phyloP scores from a whole-genome alignment of 2,888 invertebrate species.

The Odontocerum albicorne region DNA sequence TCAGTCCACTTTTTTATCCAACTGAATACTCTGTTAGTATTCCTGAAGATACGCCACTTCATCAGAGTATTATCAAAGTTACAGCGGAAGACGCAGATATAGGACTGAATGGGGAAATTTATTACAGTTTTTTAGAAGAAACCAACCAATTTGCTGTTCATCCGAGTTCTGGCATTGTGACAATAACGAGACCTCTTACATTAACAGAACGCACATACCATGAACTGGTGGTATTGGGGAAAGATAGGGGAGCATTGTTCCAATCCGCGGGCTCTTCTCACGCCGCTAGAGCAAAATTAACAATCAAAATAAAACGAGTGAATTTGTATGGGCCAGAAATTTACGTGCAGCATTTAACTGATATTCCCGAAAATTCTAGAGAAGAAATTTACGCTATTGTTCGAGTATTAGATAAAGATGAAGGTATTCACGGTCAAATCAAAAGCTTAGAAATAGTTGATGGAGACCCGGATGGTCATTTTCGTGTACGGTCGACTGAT shows the following conservation, averaged over 20 bases:
- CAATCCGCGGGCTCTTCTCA: conserved; percentile 51
- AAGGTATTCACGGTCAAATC: conserved; percentile 83
- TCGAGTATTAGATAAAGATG: conserved; percentile 79
- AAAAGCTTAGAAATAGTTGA: conserved; percentile 81
- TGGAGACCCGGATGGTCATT: conserved; percentile 89
- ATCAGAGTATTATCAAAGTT: conserved; percentile 77
- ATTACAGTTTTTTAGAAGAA: conserved; percentile 85
- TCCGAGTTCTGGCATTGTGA: conserved; percentile 87
- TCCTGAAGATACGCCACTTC: conserved; percentile 84
- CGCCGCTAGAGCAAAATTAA: conserved; percentile 77
- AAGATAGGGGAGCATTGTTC: conserved; percentile 76
- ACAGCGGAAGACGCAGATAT: conserved; percentile 94
- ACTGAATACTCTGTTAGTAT: conserved; percentile 84
- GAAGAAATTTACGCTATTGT: conserved; percentile 89
- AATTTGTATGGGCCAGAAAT: conserved; percentile 88
- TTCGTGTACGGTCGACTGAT: conserved; percentile 68
- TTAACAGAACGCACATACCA: conserved; percentile 71
- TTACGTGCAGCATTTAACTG: conserved; percentile 75
- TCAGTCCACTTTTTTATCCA: conserved; percentile 91
- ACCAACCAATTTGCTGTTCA: conserved; percentile 90
- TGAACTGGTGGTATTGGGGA: conserved; percentile 77
- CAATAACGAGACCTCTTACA: conserved; percentile 75
- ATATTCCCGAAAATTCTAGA: conserved; percentile 77
- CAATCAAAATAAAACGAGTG: conserved; percentile 75
- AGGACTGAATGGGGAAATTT: conserved; percentile 95